phyloP scores from a whole-genome alignment of 2,113 vertebrate genomes.

The human region DNA sequence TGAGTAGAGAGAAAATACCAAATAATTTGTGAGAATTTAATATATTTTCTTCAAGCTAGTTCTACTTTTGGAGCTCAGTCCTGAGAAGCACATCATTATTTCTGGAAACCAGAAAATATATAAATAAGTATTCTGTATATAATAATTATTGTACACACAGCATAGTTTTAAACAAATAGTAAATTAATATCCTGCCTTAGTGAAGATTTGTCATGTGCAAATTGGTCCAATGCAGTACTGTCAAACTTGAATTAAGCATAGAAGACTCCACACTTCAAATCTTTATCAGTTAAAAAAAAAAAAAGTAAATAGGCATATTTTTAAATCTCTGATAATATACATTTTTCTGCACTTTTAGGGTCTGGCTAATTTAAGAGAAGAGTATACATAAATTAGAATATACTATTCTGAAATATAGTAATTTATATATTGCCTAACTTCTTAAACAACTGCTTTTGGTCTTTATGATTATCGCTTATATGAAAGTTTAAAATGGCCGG shows the following conservation, averaged over 20 bases:
- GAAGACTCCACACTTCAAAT: conserved; percentile 48
- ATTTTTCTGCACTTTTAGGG: conserved; percentile 34
- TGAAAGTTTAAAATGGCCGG: too few relatives aligned
- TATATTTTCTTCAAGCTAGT: conserved; percentile 9
- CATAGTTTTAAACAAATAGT: conserved; percentile 46
- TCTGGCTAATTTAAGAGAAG: background rate
- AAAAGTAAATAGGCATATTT: background rate
- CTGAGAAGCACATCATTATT: background rate
- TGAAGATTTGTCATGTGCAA: conserved; percentile 29
- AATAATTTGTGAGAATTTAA: conserved; percentile 25
- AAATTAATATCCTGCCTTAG: conserved; percentile 54
- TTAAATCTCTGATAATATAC: conserved; percentile 20
- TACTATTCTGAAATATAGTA: conserved; percentile 33
- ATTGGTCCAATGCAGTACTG: conserved; percentile 13
- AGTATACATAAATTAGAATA: conserved; percentile 7
- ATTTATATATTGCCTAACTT: background rate
- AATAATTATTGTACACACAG: background rate
- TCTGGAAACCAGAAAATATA: conserved; percentile 20
- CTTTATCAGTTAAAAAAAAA: conserved; percentile 35
- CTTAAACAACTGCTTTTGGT: conserved; percentile 20
- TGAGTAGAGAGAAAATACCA: background rate
- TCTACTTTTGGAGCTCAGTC: background rate
- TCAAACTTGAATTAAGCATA: conserved; percentile 57
- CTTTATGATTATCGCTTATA: conserved; percentile 13
- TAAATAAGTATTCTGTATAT: background rate